Conservation (phyloP, 2,888 invertebrate species). For the Pocota personata region DNA sequence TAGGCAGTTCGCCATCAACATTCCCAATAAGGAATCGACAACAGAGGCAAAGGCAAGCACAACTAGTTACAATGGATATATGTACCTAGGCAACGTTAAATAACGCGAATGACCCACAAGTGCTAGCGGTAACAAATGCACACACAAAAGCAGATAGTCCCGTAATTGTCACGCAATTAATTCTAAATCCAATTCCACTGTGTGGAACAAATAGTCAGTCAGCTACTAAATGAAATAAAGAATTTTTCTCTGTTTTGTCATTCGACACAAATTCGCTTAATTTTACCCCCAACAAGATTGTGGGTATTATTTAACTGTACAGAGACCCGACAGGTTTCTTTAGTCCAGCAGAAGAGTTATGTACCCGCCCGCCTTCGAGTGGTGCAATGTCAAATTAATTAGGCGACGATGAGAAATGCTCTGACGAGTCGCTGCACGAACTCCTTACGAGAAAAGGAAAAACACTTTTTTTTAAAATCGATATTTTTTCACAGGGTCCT, state of each 20-base stretch:
- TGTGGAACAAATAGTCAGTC: background rate
- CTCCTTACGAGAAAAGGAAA: background rate
- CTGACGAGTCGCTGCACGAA: background rate
- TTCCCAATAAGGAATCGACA: constrained; percentile 61
- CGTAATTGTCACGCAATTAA: constrained; percentile 67
- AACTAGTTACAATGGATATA: constrained; percentile 26
- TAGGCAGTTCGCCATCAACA: constrained; percentile 61
- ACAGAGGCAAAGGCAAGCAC: constrained; percentile 52
- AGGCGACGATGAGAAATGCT: background rate
- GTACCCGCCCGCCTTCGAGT: background rate
- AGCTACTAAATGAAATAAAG: constrained; percentile 36
- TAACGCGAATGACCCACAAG: constrained; percentile 52
- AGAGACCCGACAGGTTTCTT: constrained; percentile 13
- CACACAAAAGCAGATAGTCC: constrained; percentile 37
- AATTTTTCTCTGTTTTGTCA: background rate
- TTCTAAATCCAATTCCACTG: constrained; percentile 48
- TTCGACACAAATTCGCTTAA: background rate
- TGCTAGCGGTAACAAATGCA: constrained; percentile 42
- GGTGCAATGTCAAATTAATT: constrained; percentile 41
- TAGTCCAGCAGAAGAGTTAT: constrained; percentile 12
- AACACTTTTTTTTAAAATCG: constrained; percentile 58
- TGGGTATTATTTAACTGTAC: constrained; percentile 17
- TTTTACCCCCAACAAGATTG: constrained; percentile 16
- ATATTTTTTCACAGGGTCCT: constrained; percentile 36
- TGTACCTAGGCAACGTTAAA: constrained; percentile 35